Conservation (phyloP, 2,113 vertebrate species). For the Triplophysa tibetana region DNA sequence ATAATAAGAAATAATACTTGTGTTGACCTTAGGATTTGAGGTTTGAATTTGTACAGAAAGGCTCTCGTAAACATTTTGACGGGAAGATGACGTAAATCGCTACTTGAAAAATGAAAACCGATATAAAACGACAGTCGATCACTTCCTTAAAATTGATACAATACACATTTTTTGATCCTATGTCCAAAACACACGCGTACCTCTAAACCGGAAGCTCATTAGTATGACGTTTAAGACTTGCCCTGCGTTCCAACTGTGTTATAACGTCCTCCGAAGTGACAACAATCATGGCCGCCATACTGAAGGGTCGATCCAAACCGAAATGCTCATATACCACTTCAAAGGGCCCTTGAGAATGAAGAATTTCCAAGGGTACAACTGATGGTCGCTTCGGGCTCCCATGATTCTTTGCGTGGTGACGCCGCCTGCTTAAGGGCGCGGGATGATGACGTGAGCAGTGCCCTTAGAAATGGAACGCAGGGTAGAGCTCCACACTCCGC, state of each 20-base stretch:
- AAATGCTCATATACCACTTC: too few species aligned
- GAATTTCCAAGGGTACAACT: too few species aligned
- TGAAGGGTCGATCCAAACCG: too few species aligned
- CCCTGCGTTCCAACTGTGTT: too few species aligned
- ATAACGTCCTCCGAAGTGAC: too few species aligned
- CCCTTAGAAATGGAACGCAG: too few species aligned
- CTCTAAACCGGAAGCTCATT: slow-evolving; percentile 40
- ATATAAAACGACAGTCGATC: neutral
- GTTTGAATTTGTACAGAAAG: slow-evolving; percentile 50
- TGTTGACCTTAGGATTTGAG: slow-evolving; percentile 65
- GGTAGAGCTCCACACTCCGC: neutral
- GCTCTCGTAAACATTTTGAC: slow-evolving; percentile 60
- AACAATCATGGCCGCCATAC: too few species aligned
- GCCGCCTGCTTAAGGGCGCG: too few species aligned
- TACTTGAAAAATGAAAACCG: neutral
- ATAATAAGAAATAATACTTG: neutral
- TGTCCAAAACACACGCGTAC: slow-evolving; percentile 6
- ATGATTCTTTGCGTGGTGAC: too few species aligned
- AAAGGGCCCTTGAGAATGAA: too few species aligned
- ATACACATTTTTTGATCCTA: neutral
- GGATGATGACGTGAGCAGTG: too few species aligned
- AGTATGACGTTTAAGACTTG: neutral
- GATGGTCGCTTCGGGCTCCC: too few species aligned
- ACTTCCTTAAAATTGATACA: neutral
- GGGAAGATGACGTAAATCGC: neutral